Percentiles rank a stretch among this genome's conserved stretches.
These are phyloP conservation scores for Sardina pilchardus DNA, from an alignment of 2,113 vertebrate genomes.

Conservation along the genomic window DNA sequence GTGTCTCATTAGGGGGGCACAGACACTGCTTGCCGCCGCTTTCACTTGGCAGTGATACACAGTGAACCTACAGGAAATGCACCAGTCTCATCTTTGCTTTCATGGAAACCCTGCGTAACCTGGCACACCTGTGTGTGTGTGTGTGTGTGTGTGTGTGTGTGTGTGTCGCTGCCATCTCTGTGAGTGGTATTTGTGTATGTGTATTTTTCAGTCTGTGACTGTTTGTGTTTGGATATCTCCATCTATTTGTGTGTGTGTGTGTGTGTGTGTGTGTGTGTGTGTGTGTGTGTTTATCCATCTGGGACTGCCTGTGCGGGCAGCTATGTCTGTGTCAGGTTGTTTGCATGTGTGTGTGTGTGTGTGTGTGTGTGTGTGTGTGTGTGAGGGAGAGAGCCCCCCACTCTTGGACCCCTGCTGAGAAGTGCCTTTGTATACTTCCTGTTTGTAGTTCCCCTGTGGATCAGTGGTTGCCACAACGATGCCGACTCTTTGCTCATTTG, in stretches of 20 bases:
- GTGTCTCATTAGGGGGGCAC: not conserved
- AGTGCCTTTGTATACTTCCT: not conserved
- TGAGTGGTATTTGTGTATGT: not conserved
- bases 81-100: not conserved
- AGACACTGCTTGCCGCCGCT: not conserved
- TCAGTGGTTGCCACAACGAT: not conserved
- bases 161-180: not conserved
- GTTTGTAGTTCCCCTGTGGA: not conserved
- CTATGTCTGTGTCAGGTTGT: not conserved
- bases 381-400: not conserved
- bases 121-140: not conserved
- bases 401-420: not conserved
- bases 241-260: not conserved
- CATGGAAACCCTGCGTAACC: not conserved
- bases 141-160: constrained; percentile 3
- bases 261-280: not conserved
- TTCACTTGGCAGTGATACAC: not conserved
- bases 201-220: not conserved
- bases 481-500: not conserved
- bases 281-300: too few relatives aligned
- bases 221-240: not conserved
- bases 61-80: not conserved
- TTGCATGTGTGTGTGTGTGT: too few relatives aligned
- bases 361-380: not conserved
- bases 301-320: too few relatives aligned